Evolutionary conservation across 2,113 vertebrate species (phyloP).

Genomic region (Microcebus griseorufus): DNA sequence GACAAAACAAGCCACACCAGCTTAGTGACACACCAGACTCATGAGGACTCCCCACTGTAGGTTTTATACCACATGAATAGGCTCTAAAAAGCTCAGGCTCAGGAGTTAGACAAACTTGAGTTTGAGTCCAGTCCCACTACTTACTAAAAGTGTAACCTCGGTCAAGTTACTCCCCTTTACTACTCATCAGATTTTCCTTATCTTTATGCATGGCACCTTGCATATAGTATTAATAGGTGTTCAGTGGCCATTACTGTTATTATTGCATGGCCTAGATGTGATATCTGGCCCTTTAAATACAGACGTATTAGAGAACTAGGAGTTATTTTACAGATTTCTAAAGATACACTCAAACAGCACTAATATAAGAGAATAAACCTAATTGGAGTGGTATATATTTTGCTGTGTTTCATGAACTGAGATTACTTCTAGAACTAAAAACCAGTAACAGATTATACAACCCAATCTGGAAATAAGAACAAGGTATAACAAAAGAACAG

Average conservation of each 20-base stretch:
- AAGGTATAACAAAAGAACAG: slow-evolving; percentile 40
- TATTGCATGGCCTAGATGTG: not conserved
- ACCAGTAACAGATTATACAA: slow-evolving; percentile 33
- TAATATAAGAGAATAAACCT: not conserved
- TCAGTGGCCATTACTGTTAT: not conserved
- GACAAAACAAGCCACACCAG: not conserved
- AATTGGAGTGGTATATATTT: not conserved
- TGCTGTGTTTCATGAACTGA: slow-evolving; percentile 15
- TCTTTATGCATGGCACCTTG: not conserved
- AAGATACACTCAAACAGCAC: slow-evolving; percentile 21
- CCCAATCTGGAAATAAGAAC: slow-evolving; percentile 22
- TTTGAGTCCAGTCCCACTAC: not conserved
- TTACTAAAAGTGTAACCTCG: not conserved
- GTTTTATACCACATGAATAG: not conserved
- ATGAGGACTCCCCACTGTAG: not conserved
- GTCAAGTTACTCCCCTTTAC: not conserved
- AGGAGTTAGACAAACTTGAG: not conserved
- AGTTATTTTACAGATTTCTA: slow-evolving; percentile 14
- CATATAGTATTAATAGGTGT: not conserved
- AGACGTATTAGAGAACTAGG: not conserved
- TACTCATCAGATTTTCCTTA: slow-evolving; percentile 22
- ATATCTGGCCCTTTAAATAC: not conserved
- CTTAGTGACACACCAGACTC: not conserved
- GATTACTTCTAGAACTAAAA: not conserved
- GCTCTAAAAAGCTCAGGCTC: not conserved